Evolutionary conservation across 2,113 vertebrate genomes (phyloP).

Genomic region (Pteruthius melanotis): DNA sequence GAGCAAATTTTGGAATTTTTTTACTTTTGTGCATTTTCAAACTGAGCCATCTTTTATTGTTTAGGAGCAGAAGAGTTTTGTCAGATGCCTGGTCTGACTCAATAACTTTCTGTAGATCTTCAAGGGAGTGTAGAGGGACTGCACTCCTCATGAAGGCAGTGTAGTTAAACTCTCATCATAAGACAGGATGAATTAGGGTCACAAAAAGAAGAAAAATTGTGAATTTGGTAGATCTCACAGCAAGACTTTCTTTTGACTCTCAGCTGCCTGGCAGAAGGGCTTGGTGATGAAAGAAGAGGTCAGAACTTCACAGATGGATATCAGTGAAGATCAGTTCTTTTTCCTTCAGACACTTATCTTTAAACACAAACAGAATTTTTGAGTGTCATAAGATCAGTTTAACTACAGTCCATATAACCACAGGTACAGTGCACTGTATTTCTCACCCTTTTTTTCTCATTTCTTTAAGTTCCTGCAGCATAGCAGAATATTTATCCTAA

Average conservation of each 20-base stretch:
- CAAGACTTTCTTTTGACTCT: not conserved
- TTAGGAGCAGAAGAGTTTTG: not conserved
- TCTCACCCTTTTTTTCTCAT: not conserved
- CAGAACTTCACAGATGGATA: not conserved
- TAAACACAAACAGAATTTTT: not conserved
- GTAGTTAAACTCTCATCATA: not conserved
- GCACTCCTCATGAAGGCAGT: not conserved
- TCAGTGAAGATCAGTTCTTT: not conserved
- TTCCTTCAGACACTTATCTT: not conserved
- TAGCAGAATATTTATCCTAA: conserved; percentile 19
- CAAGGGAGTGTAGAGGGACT: not conserved
- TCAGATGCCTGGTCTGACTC: not conserved
- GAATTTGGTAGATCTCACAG: not conserved
- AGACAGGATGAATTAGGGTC: not conserved
- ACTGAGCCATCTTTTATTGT: not conserved
- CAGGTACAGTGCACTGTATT: not conserved
- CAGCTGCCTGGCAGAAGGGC: not conserved
- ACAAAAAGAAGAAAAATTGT: no score
- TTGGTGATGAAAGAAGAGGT: not conserved
- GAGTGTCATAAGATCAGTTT: not conserved
- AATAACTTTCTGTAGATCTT: not conserved
- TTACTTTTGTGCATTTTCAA: not conserved
- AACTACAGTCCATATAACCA: not conserved
- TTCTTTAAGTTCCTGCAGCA: not conserved
- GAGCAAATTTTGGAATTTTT: not conserved